Evolutionary conservation across 2,797 vertebrate species (phyloP), one percentile per base, ranked within the genome.

Genomic region (Enteromius afrohamiltoni): DNA sequence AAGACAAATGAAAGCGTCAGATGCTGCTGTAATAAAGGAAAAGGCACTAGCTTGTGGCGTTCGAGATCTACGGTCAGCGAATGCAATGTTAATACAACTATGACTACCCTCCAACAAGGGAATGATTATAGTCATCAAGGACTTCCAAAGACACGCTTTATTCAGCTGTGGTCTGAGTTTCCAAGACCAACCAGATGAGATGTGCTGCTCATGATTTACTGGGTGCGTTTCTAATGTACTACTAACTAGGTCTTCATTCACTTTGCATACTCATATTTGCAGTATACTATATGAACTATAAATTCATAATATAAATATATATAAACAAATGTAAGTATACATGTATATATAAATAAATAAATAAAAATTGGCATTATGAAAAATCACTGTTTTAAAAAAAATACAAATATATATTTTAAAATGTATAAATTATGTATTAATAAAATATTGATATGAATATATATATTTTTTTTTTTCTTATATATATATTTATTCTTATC

Each of bases 1-100:
- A 87, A 83, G 74, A 73, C 83, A 60, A 90, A 77, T 86, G 71
- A 87, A 89, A 89, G 81, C 34, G 3, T 76, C 62, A 53, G 60
- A 13, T 37, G 74, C 40, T 60, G 83, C 86, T 76, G 85, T 77
- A 23, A 58, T 68, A 76, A 68, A 76, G 73, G 68, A 47, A 37
- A 75, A 42, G 71, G 7, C 14, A 7, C 4, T 58, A 23, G 31
- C 40, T 34, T 47, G 67, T 87, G 87, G 90, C 84, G 73, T 80
- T 79, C 87, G 77, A 14, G 51, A 69, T 84, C 80, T 34, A 68
- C 74, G 83, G 78, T 85, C 88, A 89, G 85, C 77, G 7, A 34
- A 62, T 16, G 68, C 13, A 31, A 62, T 73, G 55, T 64, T 81
- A 75, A 76, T 42, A 58, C 62, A 83, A 83, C 47, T 83, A 82